Percentiles rank a stretch among this genome's conserved stretches.
Conservation (phyloP, 2,797 vertebrate species). For the Rhinophrynus dorsalis region DNA sequence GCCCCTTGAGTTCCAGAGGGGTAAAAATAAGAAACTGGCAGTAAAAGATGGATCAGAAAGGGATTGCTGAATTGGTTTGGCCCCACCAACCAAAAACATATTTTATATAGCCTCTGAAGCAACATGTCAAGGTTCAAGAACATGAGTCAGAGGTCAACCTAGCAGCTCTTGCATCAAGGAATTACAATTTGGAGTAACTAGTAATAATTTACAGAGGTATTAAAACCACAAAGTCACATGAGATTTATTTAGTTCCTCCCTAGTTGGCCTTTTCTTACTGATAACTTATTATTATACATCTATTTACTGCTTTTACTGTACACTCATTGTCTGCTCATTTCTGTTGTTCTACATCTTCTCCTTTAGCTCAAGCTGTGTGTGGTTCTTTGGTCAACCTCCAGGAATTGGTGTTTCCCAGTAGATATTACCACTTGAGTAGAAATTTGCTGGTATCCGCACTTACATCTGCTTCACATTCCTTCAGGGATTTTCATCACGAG, state of each 20-base stretch:
- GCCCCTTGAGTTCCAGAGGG: too few species aligned
- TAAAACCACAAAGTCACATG: constrained; percentile 21
- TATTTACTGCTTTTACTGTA: not conserved
- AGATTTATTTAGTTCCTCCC: constrained; percentile 12
- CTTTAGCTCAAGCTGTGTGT: not conserved
- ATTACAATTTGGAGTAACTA: constrained; percentile 7
- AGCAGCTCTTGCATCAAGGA: not conserved
- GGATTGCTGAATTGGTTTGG: too few species aligned
- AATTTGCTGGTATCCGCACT: not conserved
- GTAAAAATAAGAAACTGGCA: too few species aligned
- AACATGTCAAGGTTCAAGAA: not conserved
- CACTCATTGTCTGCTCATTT: not conserved
- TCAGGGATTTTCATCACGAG: constrained; percentile 5
- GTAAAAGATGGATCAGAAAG: too few species aligned
- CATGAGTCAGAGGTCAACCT: constrained; percentile 7
- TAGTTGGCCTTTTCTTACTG: not conserved
- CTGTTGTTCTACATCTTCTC: not conserved
- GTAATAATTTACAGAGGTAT: constrained; percentile 37
- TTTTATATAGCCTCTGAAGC: not conserved
- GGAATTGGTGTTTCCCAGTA: constrained; percentile 28
- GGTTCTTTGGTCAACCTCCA: constrained; percentile 15
- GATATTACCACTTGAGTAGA: constrained; percentile 1
- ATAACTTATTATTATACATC: not conserved
- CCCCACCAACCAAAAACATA: too few species aligned
- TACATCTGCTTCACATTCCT: constrained; percentile 21